Percentiles rank a stretch among this genome's conserved stretches.
phyloP scores from a whole-genome alignment of 2,797 vertebrate species.

The Coluber constrictor region DNA sequence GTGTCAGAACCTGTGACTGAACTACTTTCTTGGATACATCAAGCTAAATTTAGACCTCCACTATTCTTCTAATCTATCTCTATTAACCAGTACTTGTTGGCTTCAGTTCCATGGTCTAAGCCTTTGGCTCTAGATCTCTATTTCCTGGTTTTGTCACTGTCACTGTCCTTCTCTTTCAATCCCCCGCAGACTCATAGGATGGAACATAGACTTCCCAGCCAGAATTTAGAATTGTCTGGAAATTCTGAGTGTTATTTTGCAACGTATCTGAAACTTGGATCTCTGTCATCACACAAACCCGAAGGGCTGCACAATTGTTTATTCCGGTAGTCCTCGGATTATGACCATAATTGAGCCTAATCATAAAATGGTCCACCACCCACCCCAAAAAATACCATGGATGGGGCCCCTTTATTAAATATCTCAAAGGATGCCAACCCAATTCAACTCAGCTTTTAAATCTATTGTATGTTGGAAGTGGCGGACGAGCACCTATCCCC shows the following conservation, averaged over 20 bases:
- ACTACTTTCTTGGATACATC: not conserved
- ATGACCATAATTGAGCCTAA: not conserved
- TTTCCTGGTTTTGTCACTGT: not conserved
- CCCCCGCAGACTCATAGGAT: not conserved
- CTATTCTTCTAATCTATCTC: not conserved
- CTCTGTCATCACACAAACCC: not conserved
- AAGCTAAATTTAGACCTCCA: not conserved
- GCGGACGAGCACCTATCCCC: no score
- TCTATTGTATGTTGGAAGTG: not conserved
- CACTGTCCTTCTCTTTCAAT: not conserved
- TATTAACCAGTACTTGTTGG: not conserved
- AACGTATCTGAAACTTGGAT: not conserved
- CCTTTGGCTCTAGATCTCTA: not conserved
- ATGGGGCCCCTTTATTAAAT: not conserved
- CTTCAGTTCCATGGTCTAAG: not conserved
- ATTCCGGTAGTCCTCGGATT: not conserved
- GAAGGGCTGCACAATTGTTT: not conserved
- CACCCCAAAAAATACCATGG: not conserved
- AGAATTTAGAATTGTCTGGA: not conserved
- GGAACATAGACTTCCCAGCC: not conserved
- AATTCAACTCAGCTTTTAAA: not conserved
- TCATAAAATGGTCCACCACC: not conserved
- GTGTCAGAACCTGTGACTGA: not conserved
- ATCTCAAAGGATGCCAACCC: not conserved
- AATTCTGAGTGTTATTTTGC: not conserved